These are phyloP conservation scores for Onchidella celtica DNA, from an alignment of 2,888 invertebrate genomes.

Conservation along the genomic window DNA sequence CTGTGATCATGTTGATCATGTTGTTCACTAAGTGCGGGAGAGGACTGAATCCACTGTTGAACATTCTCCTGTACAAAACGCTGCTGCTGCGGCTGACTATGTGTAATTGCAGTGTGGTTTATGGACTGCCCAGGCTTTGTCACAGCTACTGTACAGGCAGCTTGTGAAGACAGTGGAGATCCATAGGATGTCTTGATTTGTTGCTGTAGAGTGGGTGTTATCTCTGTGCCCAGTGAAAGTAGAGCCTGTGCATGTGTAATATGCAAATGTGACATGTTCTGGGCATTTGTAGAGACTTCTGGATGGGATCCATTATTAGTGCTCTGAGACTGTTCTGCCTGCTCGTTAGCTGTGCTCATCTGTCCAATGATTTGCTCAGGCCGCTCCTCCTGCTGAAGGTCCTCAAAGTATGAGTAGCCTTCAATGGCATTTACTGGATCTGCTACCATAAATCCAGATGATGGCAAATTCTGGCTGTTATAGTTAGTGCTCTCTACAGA, in stretches of 20 bases:
- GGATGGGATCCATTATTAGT: not conserved
- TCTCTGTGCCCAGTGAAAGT: not conserved
- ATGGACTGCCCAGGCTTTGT: too few species aligned
- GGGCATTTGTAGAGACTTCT: not conserved
- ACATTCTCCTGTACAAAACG: too few species aligned
- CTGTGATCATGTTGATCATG: too few species aligned
- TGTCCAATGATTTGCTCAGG: not conserved
- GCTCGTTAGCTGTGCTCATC: too few species aligned
- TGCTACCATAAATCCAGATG: not conserved
- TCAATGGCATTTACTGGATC: not conserved
- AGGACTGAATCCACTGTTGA: too few species aligned
- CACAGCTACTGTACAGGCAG: too few species aligned
- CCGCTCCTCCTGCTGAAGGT: not conserved
- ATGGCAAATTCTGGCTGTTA: not conserved
- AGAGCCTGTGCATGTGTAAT: not conserved
- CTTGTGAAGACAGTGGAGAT: too few species aligned
- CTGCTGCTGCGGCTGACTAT: too few species aligned
- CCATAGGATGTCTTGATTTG: constrained; percentile 20
- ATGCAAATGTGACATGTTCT: not conserved
- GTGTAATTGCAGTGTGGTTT: too few species aligned
- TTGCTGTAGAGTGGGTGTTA: not conserved
- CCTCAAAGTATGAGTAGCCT: not conserved
- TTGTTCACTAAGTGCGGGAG: too few species aligned
- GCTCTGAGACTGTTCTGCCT: not conserved
- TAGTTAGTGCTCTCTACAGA: not conserved